Evolutionary conservation across 2,797 vertebrate species (phyloP).

Genomic region (Allobates femoralis): DNA sequence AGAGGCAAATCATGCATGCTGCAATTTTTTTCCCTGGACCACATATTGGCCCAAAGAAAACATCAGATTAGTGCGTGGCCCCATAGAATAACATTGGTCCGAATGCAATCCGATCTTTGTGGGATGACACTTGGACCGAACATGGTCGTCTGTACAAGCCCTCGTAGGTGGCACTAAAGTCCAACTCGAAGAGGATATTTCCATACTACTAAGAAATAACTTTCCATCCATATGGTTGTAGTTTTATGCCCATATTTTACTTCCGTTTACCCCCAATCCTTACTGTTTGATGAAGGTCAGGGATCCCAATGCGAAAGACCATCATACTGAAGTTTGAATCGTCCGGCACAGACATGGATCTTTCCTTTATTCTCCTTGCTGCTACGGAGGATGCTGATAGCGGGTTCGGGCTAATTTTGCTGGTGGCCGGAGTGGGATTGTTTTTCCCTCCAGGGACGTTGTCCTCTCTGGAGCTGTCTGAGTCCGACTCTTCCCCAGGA

Average conservation of each 20-base stretch:
- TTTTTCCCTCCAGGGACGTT: conserved; percentile 68
- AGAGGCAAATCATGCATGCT: no score
- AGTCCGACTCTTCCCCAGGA: conserved; percentile 85
- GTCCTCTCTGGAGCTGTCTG: conserved; percentile 81
- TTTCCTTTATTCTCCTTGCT: conserved; percentile 79
- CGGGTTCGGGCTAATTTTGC: conserved; percentile 72
- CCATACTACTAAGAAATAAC: no score
- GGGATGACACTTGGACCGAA: no score
- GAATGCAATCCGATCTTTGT: no score
- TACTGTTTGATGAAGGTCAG: conserved; percentile 94
- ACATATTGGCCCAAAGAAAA: no score
- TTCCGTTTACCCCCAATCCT: conserved; percentile 66
- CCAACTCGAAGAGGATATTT: no score
- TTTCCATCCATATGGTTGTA: background rate
- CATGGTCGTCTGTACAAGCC: no score
- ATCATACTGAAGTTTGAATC: conserved; percentile 91
- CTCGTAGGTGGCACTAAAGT: no score
- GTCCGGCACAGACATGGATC: conserved; percentile 80
- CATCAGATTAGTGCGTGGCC: no score
- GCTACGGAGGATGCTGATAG: conserved; percentile 74
- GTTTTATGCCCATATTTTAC: background rate
- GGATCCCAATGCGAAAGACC: conserved; percentile 94
- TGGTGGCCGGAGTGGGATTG: conserved; percentile 64
- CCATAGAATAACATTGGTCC: no score
- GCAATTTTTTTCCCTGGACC: no score